Evolutionary conservation across 2,797 vertebrate genomes (phyloP).

Genomic region (Arremon brunneinucha): DNA sequence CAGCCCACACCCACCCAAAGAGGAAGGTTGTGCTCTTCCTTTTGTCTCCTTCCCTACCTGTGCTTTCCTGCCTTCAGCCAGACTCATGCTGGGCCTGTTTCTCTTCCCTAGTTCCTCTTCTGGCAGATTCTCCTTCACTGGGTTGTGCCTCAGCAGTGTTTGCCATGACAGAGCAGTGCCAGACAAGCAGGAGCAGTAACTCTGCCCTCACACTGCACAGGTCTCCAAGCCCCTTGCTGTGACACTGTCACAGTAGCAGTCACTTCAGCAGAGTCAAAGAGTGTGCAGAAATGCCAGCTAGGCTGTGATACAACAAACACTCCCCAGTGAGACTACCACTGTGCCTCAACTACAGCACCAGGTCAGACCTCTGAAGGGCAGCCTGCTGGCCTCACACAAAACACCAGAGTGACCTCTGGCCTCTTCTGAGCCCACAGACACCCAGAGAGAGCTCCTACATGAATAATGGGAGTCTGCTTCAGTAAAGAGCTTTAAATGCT

Average conservation of each 20-base stretch:
- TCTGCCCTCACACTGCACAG: not conserved
- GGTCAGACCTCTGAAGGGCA: not conserved
- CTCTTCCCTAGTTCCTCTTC: not conserved
- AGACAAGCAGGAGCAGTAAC: not conserved
- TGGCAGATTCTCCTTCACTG: not conserved
- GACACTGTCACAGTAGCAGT: accelerated
- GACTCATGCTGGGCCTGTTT: not conserved
- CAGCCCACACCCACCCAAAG: not conserved
- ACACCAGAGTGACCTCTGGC: not conserved
- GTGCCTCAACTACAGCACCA: not conserved
- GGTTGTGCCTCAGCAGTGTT: not conserved
- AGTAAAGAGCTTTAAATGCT: not conserved
- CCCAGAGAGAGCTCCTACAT: not conserved
- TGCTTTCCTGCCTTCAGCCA: not conserved
- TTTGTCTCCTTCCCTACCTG: not conserved
- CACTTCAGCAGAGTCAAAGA: not conserved
- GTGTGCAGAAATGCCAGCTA: not conserved
- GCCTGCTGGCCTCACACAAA: not conserved
- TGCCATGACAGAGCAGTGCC: not conserved
- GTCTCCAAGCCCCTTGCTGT: not conserved
- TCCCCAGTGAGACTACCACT: not conserved
- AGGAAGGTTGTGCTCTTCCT: not conserved
- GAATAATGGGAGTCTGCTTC: not conserved
- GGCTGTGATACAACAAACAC: not conserved
- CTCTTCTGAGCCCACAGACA: accelerated